Evolutionary conservation across 2,113 vertebrate species (phyloP).

Genomic region (Oryzias javanicus): DNA sequence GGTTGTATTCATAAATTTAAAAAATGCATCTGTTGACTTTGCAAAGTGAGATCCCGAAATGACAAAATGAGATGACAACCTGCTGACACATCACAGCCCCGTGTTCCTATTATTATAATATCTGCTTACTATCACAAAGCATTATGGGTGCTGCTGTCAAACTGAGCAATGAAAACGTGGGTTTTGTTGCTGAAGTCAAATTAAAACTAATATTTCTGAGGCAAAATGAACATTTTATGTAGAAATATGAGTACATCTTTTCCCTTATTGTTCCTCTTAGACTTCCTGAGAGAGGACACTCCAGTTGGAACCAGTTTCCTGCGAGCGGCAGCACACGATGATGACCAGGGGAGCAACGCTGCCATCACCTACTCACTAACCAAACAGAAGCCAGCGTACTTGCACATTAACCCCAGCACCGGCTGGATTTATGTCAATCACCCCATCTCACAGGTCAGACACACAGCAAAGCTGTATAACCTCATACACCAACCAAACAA

Average conservation of each 20-base stretch:
- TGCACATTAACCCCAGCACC: constrained; percentile 85
- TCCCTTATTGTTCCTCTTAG: constrained; percentile 54
- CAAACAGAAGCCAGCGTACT: constrained; percentile 79
- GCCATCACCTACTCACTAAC: constrained; percentile 83
- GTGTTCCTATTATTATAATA: constrained; percentile 39
- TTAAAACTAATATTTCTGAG: no score
- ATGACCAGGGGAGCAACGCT: constrained; percentile 87
- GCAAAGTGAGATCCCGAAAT: constrained; percentile 47
- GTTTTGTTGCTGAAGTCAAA: not conserved
- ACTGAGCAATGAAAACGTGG: not conserved
- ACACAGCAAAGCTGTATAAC: not conserved
- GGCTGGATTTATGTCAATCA: constrained; percentile 88
- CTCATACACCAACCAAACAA: not conserved
- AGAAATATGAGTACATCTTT: not conserved
- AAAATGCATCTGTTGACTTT: constrained; percentile 47
- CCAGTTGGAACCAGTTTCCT: constrained; percentile 86
- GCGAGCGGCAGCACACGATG: constrained; percentile 82
- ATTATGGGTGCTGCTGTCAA: constrained; percentile 6
- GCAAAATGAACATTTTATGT: no score
- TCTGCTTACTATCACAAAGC: constrained; percentile 49
- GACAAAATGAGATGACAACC: constrained; percentile 48
- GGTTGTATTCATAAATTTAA: constrained; percentile 44
- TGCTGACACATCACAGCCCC: constrained; percentile 37
- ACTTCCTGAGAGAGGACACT: constrained; percentile 86
- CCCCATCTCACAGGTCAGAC: constrained; percentile 81